Conservation (phyloP, 1,140 invertebrate species). For the Paralvinella palmiformis region DNA sequence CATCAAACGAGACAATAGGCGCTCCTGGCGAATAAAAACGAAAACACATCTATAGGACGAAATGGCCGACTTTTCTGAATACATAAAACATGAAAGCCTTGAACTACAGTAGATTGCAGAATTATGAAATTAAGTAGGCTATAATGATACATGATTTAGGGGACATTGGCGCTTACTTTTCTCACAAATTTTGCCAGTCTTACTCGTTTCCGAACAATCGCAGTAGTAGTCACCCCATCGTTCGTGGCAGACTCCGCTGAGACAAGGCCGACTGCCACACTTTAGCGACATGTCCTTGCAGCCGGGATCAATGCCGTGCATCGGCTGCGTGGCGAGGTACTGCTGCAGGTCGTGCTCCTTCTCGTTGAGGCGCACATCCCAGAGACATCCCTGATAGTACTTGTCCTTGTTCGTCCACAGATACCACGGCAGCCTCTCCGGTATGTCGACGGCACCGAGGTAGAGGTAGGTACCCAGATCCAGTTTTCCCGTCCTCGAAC, state of each 20-base stretch:
- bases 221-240: constrained; percentile 30
- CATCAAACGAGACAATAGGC: constrained; percentile 31
- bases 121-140: background rate
- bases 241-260: constrained; percentile 30
- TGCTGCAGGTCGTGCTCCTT: constrained; percentile 21
- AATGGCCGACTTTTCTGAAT: background rate
- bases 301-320: constrained; percentile 23
- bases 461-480: constrained; percentile 14
- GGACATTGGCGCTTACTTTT: constrained; percentile 33
- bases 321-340: constrained; percentile 9
- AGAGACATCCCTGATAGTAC: constrained; percentile 35
- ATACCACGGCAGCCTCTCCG: constrained; percentile 30
- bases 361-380: constrained; percentile 28
- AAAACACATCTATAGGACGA: background rate
- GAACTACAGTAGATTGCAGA: background rate
- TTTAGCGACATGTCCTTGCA: constrained; percentile 25
- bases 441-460: constrained; percentile 20
- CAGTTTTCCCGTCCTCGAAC: constrained; percentile 9
- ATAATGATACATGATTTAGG: no score
- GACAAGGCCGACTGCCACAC: constrained; percentile 21
- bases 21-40: constrained; percentile 36
- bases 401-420: constrained; percentile 29
- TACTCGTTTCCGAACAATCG: constrained; percentile 32
- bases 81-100: no score
- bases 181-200: constrained; percentile 32